phyloP scores from a whole-genome alignment of 2,888 invertebrate species.

The Heliconius hortense region DNA sequence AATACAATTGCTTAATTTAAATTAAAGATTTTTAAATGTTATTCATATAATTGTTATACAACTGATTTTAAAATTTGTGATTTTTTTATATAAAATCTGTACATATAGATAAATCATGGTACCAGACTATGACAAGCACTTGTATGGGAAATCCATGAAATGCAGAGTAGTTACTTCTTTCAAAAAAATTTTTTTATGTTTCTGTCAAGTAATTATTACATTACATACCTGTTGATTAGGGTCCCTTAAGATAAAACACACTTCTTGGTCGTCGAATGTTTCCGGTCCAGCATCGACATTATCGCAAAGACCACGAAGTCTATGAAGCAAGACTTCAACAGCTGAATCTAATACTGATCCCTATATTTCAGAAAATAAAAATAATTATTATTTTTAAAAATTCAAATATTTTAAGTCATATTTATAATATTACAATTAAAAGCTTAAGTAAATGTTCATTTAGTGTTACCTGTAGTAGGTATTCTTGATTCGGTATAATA shows the following conservation, averaged over 20 bases:
- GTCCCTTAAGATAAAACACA: constrained; percentile 90
- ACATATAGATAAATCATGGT: no score
- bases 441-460: no score
- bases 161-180: not conserved
- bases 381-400: not conserved
- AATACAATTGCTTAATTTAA: not conserved
- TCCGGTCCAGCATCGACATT: constrained; percentile 95
- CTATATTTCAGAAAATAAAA: constrained; percentile 62
- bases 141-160: not conserved
- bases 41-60: not conserved
- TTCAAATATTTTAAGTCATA: no score
- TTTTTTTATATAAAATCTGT: not conserved
- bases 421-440: no score
- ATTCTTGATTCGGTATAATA: constrained; percentile 96
- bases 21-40: not conserved
- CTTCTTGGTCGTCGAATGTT: constrained; percentile 96
- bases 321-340: constrained; percentile 94
- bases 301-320: constrained; percentile 95
- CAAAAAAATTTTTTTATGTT: not conserved
- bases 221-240: constrained; percentile 83
- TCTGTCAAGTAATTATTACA: not conserved
- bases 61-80: not conserved
- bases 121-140: not conserved
- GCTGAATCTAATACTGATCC: constrained; percentile 96
- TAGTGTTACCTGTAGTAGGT: constrained; percentile 84